Evolutionary conservation across 2,888 invertebrate species (phyloP), one percentile per base, ranked within the genome.

Genomic region (Apeira syringaria): DNA sequence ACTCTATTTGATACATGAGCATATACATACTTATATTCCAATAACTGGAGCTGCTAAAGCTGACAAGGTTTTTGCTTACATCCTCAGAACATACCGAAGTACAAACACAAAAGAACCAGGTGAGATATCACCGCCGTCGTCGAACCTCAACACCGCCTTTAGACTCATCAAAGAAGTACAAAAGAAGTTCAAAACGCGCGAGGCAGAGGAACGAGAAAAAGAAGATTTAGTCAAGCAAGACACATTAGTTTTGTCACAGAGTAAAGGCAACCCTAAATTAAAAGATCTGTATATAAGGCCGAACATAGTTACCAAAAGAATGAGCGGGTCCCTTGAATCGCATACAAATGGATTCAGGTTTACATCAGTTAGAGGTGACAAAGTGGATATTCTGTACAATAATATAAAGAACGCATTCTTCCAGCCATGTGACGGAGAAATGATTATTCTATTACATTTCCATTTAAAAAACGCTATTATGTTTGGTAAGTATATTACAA

Each of bases 321-420:
- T 99, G 94, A 97, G 97, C 11, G 97, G 96, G 13, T 94, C 95
- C 1, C 85, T 99, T 49, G 99, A 99, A 82, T 97, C 99, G 0
- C 99, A 99, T 69, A 93, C 94, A 0, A 99, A 99, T 71, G 99
- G 99, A 6, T 97, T 97, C 71, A 92, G 99, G 22, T 99, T 99
- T 74, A 99, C 99, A 0, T 99, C 99, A 0, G 97, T 99, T n/a
- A 93, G 99, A 64, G 99, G 99, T 3, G 99, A 99, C 74, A 99
- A 99, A 92, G 99, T 99, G 4, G 99, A 99, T 71, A 99, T 99
- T 64, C 89, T 99, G 36, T 99, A 99, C 83, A 99, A 99, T 89
- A 99, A 99, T 83, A 99, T 99, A 59, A 98, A 99, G 79, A 98
- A 99, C 77, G 99, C 99, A 5, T 98, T 99, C 91, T 99, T 99